phyloP scores from a whole-genome alignment of 2,113 vertebrate genomes.

The Fulmarus glacialis region DNA sequence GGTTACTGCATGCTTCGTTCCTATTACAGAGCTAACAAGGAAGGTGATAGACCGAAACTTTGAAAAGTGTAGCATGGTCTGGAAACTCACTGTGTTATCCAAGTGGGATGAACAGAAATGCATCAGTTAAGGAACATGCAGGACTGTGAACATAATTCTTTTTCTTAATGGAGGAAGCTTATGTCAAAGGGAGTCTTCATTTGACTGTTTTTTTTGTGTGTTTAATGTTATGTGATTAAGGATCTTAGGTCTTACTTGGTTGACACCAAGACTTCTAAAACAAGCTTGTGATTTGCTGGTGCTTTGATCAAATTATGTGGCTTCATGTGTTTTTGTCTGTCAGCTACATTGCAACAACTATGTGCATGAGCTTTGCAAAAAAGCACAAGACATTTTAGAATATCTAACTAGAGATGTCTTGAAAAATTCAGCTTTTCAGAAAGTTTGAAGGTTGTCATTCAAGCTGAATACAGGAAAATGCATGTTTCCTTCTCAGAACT shows the following conservation, averaged over 20 bases:
- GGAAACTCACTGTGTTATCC: background rate
- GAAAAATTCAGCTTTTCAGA: background rate
- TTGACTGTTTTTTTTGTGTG: accelerated
- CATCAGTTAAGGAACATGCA: background rate
- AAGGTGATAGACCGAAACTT: background rate
- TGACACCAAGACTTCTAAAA: background rate
- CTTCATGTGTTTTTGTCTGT: background rate
- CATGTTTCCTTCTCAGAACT: background rate
- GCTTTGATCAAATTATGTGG: background rate
- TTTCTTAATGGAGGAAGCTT: background rate
- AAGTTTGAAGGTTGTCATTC: background rate
- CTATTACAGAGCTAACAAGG: background rate
- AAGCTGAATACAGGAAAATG: background rate
- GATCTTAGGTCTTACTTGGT: background rate
- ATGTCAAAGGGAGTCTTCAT: background rate
- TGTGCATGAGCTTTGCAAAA: background rate
- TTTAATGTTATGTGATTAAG: background rate
- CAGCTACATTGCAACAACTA: background rate
- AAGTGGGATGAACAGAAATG: background rate
- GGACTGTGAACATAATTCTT: background rate
- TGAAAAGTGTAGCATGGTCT: background rate
- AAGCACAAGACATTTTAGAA: background rate
- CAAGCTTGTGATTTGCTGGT: background rate
- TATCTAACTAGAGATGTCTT: background rate
- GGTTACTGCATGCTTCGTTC: background rate